Evolutionary conservation across 92 coral and sea anemone species (phyloP), one percentile per base, ranked within the genome.

Genomic region (Bergia puertoricense): DNA sequence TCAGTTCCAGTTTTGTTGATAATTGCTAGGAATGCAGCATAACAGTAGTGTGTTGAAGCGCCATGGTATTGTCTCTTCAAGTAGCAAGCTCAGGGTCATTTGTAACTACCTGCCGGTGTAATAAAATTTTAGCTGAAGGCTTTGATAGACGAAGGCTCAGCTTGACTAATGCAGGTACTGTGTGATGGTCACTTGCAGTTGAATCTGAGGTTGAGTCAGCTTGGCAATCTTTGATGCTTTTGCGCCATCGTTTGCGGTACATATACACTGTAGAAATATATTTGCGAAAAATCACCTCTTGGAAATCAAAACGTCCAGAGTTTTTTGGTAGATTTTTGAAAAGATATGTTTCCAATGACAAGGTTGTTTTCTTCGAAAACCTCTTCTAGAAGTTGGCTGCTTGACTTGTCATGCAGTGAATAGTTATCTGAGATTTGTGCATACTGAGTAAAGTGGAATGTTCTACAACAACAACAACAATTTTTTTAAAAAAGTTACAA

Each of bases 241-340:
- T 88, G 23, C 90, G 85, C 86, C 90, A 88, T 42, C 90, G 90
- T 79, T 88, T 88, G 66, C 90, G 85, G 76, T 88, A 88, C 72
- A 88, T 30, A 57, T 42, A 79, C 72, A 75, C 30, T 30, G 30
- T 30, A 30, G 30, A 88, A 77, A 57, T 88, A 87, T 50, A 88
- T 88, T 77, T 88, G 86, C 18, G 81, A 46, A 42, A 46, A 40
- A 18, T 38, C 45, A 43, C 69, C 48, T 41, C 36, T n/a, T 11
- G 86, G 86, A 7, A 69, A 81, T 81, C 86, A 45, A 43, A 20
- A 62, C 39, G 86, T 81, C 88, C 88, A 85, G 48, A 62, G 62
- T 67, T 85, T 68, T 76, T 50, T 85, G 36, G 57, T 39, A 39
- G 74, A 40, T 56, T 65, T 69, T 81, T 76, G 85, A 36, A 74